phyloP scores from a whole-genome alignment of 2,113 vertebrate genomes.

The Mugil cephalus region DNA sequence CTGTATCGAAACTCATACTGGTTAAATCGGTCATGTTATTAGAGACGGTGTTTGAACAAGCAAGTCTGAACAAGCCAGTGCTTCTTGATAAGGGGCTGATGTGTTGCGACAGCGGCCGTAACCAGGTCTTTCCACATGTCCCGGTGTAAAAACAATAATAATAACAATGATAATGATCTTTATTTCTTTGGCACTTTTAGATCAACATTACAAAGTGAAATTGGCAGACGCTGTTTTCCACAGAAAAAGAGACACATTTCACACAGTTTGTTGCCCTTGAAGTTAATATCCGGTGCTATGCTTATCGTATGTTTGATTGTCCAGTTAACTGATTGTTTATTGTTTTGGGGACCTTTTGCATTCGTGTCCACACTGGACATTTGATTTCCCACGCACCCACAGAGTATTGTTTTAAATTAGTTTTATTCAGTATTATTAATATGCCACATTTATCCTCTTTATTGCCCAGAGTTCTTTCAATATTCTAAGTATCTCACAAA shows the following conservation, averaged over 20 bases:
- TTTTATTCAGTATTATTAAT: too few relatives aligned
- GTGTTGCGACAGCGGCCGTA: neutral
- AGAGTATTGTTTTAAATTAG: neutral
- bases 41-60: neutral
- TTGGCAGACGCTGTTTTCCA: neutral
- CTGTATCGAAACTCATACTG: neutral
- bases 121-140: too few relatives aligned
- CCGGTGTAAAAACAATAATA: too few relatives aligned
- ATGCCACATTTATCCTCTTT: neutral
- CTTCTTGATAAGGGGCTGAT: neutral
- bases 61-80: slow-evolving; percentile 24
- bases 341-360: neutral
- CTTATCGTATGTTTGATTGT: slow-evolving; percentile 1
- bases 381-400: neutral
- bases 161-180: too few relatives aligned
- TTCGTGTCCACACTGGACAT: neutral
- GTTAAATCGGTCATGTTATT: neutral
- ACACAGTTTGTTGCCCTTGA: slow-evolving; percentile 12
- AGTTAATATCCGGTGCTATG: slow-evolving; percentile 4
- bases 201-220: too few relatives aligned
- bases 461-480: neutral
- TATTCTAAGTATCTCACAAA: neutral
- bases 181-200: too few relatives aligned
- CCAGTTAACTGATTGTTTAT: slow-evolving; percentile 8
- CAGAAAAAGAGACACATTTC: neutral